phyloP scores from a whole-genome alignment of 2,113 vertebrate genomes.

The Aix galericulata region DNA sequence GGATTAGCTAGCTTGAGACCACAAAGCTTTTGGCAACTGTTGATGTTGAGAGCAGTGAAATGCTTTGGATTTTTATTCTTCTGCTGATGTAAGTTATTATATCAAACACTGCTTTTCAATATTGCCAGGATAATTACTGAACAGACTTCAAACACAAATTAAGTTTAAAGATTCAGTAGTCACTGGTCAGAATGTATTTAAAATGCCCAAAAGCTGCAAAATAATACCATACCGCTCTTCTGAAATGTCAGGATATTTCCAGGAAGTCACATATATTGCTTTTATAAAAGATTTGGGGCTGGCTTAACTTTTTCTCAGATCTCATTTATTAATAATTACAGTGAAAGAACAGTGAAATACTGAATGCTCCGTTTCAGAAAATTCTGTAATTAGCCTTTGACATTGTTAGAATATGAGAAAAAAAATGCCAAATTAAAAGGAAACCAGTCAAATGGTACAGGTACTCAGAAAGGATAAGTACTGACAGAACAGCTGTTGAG shows the following conservation, averaged over 20 bases:
- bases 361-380: background rate
- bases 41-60: background rate
- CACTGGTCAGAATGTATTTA: background rate
- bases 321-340: background rate
- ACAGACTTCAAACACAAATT: background rate
- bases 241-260: background rate
- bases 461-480: background rate
- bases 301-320: background rate
- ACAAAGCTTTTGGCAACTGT: background rate
- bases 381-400: background rate
- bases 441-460: background rate
- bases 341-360: background rate
- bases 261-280: background rate
- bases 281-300: background rate
- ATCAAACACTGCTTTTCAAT: background rate
- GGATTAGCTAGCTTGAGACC: background rate
- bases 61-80: background rate
- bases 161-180: background rate
- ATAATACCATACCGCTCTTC: background rate
- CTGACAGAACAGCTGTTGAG: background rate
- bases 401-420: background rate
- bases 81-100: background rate
- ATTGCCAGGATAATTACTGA: background rate
- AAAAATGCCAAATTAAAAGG: background rate
- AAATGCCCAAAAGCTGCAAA: background rate